These are phyloP conservation scores for Acropora tenuis DNA, from an alignment of 64 coral and sea anemone species.

Conservation along the genomic window DNA sequence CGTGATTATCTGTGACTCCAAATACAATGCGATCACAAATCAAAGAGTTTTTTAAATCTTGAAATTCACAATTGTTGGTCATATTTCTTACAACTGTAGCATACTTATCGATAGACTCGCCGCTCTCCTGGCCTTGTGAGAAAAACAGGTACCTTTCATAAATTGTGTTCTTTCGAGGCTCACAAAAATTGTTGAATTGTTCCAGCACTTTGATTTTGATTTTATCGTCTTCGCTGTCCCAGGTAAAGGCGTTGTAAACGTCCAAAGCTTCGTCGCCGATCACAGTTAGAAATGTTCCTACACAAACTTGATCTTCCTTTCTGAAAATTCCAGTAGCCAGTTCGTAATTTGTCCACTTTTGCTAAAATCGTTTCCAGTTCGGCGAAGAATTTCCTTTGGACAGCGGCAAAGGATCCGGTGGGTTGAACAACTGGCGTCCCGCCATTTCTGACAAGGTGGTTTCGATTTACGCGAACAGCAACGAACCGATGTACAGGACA, in stretches of 20 bases:
- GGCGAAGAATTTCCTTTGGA: not conserved
- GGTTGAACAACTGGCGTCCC: not conserved
- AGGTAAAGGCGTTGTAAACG: not conserved
- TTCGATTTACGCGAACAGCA: not conserved
- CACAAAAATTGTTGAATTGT: not conserved
- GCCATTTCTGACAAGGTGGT: not conserved
- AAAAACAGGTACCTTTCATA: slow-evolving; percentile 20
- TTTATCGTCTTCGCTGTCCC: not conserved
- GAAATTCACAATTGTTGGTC: slow-evolving; percentile 27
- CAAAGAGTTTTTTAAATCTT: slow-evolving; percentile 26
- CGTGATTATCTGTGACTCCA: not conserved
- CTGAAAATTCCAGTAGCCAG: not conserved
- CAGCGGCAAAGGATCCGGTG: not conserved
- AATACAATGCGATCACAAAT: slow-evolving; percentile 25
- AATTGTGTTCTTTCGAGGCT: slow-evolving; percentile 30
- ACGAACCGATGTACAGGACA: not conserved
- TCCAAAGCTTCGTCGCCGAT: not conserved
- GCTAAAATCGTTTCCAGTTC: slow-evolving; percentile 21
- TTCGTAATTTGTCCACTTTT: slow-evolving; percentile 10
- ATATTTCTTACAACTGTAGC: not conserved
- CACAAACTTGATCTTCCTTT: slow-evolving; percentile 1
- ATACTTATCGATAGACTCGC: not conserved
- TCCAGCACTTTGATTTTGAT: not conserved
- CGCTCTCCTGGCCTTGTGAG: not conserved
- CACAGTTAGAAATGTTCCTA: not conserved